A percentile compares a stretch with the other conserved stretches of the same genome.
Conservation (phyloP, 1,140 invertebrate genomes). For the Aphaenogaster rudis region DNA sequence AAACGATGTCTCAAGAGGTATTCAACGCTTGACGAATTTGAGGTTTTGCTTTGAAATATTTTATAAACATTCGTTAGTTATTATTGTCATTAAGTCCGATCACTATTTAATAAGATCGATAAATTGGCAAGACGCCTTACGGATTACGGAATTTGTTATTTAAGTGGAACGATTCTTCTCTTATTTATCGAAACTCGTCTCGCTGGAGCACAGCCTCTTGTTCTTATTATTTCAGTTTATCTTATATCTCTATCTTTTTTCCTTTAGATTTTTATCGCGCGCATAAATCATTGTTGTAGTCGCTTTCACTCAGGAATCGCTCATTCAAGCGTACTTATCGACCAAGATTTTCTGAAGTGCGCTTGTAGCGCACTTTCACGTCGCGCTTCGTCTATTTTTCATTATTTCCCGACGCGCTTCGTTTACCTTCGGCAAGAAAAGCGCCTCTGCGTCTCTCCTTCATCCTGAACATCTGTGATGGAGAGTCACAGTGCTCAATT, state of each 20-base stretch:
- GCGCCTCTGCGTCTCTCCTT: conserved; percentile 12
- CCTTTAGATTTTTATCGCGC: conserved; percentile 32
- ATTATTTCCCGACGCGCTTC: conserved; percentile 64
- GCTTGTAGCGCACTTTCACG: conserved; percentile 70
- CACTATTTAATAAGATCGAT: not conserved
- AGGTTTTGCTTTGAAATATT: not conserved
- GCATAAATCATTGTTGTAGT: conserved; percentile 60
- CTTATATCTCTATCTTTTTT: conserved; percentile 14
- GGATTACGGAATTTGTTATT: not conserved
- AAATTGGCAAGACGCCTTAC: not conserved
- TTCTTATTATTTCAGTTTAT: not conserved
- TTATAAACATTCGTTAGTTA: not conserved
- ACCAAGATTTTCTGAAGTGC: conserved; percentile 70
- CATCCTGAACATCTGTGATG: conserved; percentile 14
- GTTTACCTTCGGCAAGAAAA: conserved; percentile 70
- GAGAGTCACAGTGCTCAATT: conserved; percentile 13
- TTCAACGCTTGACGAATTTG: not conserved
- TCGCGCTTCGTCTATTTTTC: conserved; percentile 67
- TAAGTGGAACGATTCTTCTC: not conserved
- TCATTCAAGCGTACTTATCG: conserved; percentile 70
- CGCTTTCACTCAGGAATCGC: conserved; percentile 74
- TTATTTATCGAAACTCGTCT: not conserved
- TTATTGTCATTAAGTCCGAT: not conserved
- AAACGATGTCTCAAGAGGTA: not conserved
- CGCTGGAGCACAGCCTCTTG: not conserved